A percentile compares a stretch with the other conserved stretches of the same genome.
These are phyloP conservation scores for Caenorhabditis sp. DNA, from an alignment of 2,888 invertebrate species.

Conservation along the genomic window DNA sequence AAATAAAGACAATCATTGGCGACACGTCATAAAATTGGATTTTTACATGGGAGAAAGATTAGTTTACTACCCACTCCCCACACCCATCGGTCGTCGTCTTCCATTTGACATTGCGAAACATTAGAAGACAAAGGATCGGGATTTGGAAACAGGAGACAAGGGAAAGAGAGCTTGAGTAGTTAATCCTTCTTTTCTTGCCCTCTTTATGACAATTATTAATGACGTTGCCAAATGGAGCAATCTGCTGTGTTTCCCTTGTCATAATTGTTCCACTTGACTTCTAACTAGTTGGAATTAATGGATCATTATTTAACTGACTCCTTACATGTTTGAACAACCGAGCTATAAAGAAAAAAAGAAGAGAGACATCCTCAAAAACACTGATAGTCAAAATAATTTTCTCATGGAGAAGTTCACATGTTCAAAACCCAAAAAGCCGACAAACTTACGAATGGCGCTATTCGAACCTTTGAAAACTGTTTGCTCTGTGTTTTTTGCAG, in stretches of 20 bases:
- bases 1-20: slow-evolving; percentile 35
- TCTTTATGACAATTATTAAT: slow-evolving; percentile 57
- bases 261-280: background rate
- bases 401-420: background rate
- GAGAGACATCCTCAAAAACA: too few species aligned
- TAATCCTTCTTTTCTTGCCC: slow-evolving; percentile 44
- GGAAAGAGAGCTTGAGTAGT: slow-evolving; percentile 16
- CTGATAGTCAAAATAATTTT: too few species aligned
- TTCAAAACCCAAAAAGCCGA: background rate
- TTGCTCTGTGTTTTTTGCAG: slow-evolving; percentile 34
- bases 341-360: too few species aligned
- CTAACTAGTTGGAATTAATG: slow-evolving; percentile 11
- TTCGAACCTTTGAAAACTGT: slow-evolving; percentile 15
- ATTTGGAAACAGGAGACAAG: slow-evolving; percentile 5
- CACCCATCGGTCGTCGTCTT: background rate
- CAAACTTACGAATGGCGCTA: background rate
- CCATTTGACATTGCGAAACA: slow-evolving; percentile 11
- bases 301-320: background rate
- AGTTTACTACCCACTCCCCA: background rate
- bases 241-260: slow-evolving; percentile 18
- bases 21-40: slow-evolving; percentile 53
- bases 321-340: too few species aligned
- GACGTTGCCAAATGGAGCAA: slow-evolving; percentile 39
- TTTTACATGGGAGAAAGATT: slow-evolving; percentile 28
- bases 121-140: slow-evolving; percentile 34